Conservation (phyloP, 2,797 vertebrate genomes). For the Carapus acus region DNA sequence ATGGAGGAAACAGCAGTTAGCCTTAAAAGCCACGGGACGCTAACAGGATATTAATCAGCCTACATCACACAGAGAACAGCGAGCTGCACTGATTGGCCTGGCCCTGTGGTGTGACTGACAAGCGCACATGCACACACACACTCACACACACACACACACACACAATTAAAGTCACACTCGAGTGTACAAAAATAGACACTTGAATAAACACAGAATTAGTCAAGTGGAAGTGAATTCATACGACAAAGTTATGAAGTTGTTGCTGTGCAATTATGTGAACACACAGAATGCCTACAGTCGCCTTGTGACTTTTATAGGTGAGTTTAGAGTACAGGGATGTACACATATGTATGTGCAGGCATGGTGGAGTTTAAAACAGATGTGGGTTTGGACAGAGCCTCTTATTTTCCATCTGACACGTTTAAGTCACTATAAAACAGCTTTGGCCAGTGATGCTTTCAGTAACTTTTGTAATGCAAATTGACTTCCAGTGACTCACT, state of each 20-base stretch:
- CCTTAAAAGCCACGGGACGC: slow-evolving; percentile 53
- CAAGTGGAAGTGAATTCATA: slow-evolving; percentile 1
- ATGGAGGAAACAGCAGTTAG: slow-evolving; percentile 63
- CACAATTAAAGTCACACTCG: slow-evolving; percentile 1
- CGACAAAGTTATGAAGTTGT: background rate
- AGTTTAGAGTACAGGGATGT: too few relatives aligned
- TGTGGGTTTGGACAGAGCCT: too few relatives aligned
- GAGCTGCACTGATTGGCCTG: slow-evolving; percentile 64
- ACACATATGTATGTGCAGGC: too few relatives aligned
- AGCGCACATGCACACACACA: slow-evolving; percentile 19
- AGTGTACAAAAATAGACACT: background rate
- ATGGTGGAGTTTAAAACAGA: too few relatives aligned
- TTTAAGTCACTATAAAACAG: too few relatives aligned
- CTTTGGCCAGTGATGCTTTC: too few relatives aligned
- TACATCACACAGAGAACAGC: slow-evolving; percentile 58
- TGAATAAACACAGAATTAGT: slow-evolving; percentile 8
- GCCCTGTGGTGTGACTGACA: slow-evolving; percentile 62
- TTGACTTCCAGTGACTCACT: too few relatives aligned
- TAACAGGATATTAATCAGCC: slow-evolving; percentile 68
- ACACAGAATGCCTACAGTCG: background rate
- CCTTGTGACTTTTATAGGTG: too few relatives aligned
- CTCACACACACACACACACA: too few relatives aligned
- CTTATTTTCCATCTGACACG: too few relatives aligned
- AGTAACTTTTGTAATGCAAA: too few relatives aligned
- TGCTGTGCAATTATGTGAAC: background rate